phyloP scores from a whole-genome alignment of 1,140 invertebrate species.

The Aplysia californica region DNA sequence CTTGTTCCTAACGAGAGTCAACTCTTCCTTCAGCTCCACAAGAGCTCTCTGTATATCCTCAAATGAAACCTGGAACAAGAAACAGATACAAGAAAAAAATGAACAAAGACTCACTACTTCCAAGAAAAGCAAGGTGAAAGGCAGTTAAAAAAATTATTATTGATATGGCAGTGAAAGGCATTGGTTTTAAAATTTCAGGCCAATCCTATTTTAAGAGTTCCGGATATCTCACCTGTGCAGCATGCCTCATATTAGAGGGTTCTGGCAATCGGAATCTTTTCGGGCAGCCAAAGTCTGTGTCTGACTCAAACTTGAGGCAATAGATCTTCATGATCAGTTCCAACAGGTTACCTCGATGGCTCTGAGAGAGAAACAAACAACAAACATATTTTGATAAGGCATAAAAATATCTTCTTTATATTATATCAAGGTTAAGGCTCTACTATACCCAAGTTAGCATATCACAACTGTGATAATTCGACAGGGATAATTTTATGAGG shows the following conservation, averaged over 20 bases:
- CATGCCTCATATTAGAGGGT: slow-evolving; percentile 61
- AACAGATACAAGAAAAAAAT: too few relatives aligned
- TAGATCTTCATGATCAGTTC: slow-evolving; percentile 57
- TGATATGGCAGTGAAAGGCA: too few relatives aligned
- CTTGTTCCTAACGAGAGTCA: slow-evolving; percentile 51
- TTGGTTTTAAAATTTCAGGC: too few relatives aligned
- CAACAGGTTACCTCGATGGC: slow-evolving; percentile 46
- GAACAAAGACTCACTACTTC: neutral
- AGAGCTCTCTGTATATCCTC: slow-evolving; percentile 56
- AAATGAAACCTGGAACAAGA: slow-evolving; percentile 60
- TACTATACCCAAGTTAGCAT: too few relatives aligned
- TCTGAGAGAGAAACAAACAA: too few relatives aligned
- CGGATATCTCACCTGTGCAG: slow-evolving; percentile 55
- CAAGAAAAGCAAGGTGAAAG: neutral
- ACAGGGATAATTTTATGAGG: too few relatives aligned
- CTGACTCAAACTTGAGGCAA: slow-evolving; percentile 52
- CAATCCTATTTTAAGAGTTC: too few relatives aligned
- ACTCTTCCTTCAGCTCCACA: slow-evolving; percentile 47
- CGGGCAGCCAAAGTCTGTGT: slow-evolving; percentile 52
- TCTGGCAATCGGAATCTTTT: slow-evolving; percentile 59
- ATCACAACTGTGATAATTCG: too few relatives aligned
- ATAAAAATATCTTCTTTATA: too few relatives aligned
- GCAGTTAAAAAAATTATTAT: neutral
- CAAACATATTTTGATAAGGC: too few relatives aligned
- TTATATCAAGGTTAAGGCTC: too few relatives aligned